Base-by-base conservation (phyloP, 23 tunicate genomes). In the Aplidium turbinatum region DNA sequence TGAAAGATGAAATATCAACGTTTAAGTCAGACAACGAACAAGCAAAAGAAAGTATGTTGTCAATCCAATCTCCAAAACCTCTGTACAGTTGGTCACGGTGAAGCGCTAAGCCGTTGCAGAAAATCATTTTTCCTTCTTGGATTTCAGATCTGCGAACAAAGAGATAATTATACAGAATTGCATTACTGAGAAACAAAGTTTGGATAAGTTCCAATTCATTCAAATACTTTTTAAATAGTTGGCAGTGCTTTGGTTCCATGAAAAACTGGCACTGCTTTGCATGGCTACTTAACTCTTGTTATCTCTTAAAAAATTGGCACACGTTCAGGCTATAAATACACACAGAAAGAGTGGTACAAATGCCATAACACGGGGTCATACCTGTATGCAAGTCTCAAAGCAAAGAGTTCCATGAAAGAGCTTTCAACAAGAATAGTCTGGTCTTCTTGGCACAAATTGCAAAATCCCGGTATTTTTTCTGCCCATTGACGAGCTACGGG, bases 51-150 rank as follows among this genome's bases (percentile, higher is more conserved):
- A 81, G 36, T 34, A 94, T 82, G 52, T 77, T 26, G 64, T 94
- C 99, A 18, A 94, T 78, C 99, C 99, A 94, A 48, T 78, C 83
- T 0, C 86, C 99, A 47, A 94, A 94, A 26, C 82, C 73, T 54
- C 94, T 61, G 64, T 81, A 78, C 3, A 94, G 90, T 55, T 94
- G 99, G 23, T 87, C 82, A 1, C 87, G 85, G 35, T 94, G 99
- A 38, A 94, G 68, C 31, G 99, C 99, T 24, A 94, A 42, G 19
- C 99, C 99, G 39, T 94, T 87, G 86, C 95, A 87, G 64, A 94
- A 86, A 2, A 94, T 72, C 79, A 87, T 51, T 42, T 94, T 94
- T 3, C 99, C 95, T 77, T 94, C 99, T 51, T 78, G 85, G 11
- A 76, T 47, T 35, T 94, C 99, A 31, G 96, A 94, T 58, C 97